phyloP scores from a whole-genome alignment of 2,888 invertebrate genomes.

The Cactoblastis cactorum region DNA sequence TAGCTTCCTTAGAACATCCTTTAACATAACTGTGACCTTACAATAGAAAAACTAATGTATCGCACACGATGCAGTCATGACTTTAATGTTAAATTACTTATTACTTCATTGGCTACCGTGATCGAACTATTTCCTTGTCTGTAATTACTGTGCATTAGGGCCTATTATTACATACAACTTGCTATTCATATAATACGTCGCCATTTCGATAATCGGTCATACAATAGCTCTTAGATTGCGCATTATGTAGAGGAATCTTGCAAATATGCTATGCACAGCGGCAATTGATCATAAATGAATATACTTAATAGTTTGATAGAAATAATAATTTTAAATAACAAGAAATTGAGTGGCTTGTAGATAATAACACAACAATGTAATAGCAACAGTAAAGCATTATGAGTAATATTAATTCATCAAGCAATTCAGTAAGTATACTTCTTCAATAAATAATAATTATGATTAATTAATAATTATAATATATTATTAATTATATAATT shows the following conservation, averaged over 20 bases:
- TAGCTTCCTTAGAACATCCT: no score
- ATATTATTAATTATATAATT: no score
- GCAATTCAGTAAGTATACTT: no score
- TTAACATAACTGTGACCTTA: no score
- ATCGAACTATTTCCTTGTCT: constrained; percentile 44
- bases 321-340: no score
- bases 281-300: constrained; percentile 29
- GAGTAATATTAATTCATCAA: no score
- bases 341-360: no score
- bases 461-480: no score
- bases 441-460: no score
- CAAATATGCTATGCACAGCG: constrained; percentile 38
- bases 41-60: constrained; percentile 41
- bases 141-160: constrained; percentile 65
- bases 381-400: neutral
- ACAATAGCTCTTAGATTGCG: constrained; percentile 53
- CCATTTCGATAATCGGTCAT: constrained; percentile 62
- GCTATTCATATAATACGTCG: constrained; percentile 63
- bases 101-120: constrained; percentile 61
- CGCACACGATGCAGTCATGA: constrained; percentile 53
- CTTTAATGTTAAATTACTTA: constrained; percentile 55
- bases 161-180: constrained; percentile 58
- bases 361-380: neutral
- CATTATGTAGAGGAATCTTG: constrained; percentile 40
- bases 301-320: neutral